phyloP scores from a whole-genome alignment of 2,113 vertebrate genomes.

The Triplophysa dalaica region DNA sequence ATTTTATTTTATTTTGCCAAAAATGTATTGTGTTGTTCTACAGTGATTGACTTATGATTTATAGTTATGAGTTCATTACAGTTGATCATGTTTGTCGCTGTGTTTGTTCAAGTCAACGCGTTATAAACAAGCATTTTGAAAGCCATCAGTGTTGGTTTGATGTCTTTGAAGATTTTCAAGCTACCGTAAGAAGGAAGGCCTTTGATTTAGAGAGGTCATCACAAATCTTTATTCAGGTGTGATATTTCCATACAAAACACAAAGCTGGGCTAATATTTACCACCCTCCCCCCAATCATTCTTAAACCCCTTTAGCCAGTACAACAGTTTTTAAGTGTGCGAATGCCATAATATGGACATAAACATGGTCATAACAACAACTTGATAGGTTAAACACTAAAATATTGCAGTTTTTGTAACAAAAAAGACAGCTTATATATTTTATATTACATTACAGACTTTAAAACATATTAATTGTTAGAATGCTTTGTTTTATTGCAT shows the following conservation, averaged over 20 bases:
- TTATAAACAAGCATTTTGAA: constrained; percentile 2
- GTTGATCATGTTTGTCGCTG: background rate
- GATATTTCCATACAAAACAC: constrained; percentile 78
- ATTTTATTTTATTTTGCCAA: constrained; percentile 5
- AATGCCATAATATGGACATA: constrained; percentile 50
- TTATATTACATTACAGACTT: constrained; percentile 81
- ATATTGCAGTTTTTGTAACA: constrained; percentile 70
- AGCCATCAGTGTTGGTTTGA: constrained; percentile 7
- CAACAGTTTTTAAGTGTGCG: constrained; percentile 60
- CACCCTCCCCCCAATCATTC: constrained; percentile 53
- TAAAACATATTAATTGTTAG: constrained; percentile 73
- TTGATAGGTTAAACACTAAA: constrained; percentile 63
- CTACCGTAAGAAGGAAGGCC: constrained; percentile 64
- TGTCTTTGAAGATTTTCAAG: constrained; percentile 14
- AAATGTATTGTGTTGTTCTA: constrained; percentile 7
- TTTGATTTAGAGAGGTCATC: constrained; percentile 70
- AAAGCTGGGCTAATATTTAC: constrained; percentile 63
- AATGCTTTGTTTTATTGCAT: constrained; percentile 77
- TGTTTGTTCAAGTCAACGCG: background rate
- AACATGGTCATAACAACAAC: constrained; percentile 61
- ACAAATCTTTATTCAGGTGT: constrained; percentile 79
- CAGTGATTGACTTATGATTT: constrained; percentile 11
- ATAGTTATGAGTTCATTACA: background rate
- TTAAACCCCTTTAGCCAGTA: constrained; percentile 54
- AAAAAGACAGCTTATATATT: constrained; percentile 61